Evolutionary conservation across 2,797 vertebrate species (phyloP), one percentile per base, ranked within the genome.

Genomic region (Trachurus trachurus): DNA sequence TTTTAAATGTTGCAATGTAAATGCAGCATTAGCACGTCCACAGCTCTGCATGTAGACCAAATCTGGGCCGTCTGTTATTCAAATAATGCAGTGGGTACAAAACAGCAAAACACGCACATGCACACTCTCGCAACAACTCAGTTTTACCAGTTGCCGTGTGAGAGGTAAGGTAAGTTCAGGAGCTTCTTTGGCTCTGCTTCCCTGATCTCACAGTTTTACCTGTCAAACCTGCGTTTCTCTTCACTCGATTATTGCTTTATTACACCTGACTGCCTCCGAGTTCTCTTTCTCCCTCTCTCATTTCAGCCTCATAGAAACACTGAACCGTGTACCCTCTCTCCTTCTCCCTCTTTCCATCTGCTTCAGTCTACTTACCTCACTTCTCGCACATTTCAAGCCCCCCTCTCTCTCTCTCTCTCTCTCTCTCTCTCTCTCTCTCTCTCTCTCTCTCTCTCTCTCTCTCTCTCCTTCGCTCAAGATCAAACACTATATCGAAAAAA

Each of bases 1-100:
- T 85, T 87, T 80, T 60, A 83, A 89, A 87, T 71, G 78, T 70
- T 84, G 76, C 80, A 70, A 73, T 90, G 88, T 78, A 87, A 90
- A 87, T 86, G 84, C 78, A 80, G 71, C 76, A 85, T 84, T 85
- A 74, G 78, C 74, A 61, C 45, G 5, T 83, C 57, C 62, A 19
- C 69, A 56, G 67, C 71, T 66, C 82, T 59, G 78, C 76, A 26
- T 34, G 40, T 16, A n/a, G 60, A 76, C 19, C 1, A 8, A 69
- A 67, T 62, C 64, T 81, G 22, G 42, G 73, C 78, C 67, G 78
- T 66, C 78, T 79, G 66, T 72, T 73, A 60, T 67, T 80, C 45
- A 61, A 85, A 78, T 85, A 81, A 80, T 34, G 50, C 45, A 31
- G 64, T 76, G 45, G 57, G 80, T 78, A 79, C 39, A 57, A 65